phyloP scores from a whole-genome alignment of 2,888 invertebrate species.

The Lycaena phlaeas region DNA sequence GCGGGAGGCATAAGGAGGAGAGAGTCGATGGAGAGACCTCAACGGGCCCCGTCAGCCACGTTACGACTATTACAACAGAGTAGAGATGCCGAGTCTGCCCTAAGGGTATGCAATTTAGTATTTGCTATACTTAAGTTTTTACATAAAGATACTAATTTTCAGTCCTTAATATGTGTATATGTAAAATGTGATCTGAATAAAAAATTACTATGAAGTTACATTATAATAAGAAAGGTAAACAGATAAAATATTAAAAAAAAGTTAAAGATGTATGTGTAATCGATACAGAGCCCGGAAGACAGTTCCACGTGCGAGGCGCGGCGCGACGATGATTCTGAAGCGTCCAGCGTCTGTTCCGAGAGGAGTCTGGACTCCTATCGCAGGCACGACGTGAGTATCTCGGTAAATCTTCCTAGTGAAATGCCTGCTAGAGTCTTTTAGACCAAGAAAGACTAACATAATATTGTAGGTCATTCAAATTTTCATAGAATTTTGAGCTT shows the following conservation, averaged over 20 bases:
- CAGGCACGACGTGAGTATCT: slow-evolving; percentile 82
- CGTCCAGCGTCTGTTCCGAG: slow-evolving; percentile 96
- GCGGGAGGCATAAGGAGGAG: slow-evolving; percentile 40
- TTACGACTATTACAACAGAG: slow-evolving; percentile 89
- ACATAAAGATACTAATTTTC: too few species aligned
- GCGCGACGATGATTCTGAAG: slow-evolving; percentile 90
- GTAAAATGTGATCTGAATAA: too few species aligned
- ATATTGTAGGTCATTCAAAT: too few species aligned
- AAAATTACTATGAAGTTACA: too few species aligned
- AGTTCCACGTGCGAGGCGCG: slow-evolving; percentile 58
- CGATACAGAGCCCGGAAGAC: slow-evolving; percentile 72
- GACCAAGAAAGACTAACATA: too few species aligned
- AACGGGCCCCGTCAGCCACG: slow-evolving; percentile 77
- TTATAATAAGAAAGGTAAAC: background rate
- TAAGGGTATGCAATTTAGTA: slow-evolving; percentile 37
- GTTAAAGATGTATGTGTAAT: too few species aligned
- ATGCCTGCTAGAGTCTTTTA: too few species aligned
- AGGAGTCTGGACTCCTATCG: slow-evolving; percentile 87
- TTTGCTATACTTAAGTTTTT: too few species aligned
- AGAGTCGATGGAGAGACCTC: slow-evolving; percentile 37
- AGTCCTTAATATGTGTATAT: too few species aligned
- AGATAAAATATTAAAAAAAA: too few species aligned
- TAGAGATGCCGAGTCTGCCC: slow-evolving; percentile 82
- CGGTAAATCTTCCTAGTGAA: background rate
- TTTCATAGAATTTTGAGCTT: too few species aligned